phyloP scores from a whole-genome alignment of 1,140 invertebrate genomes.

The Drosophila melanica region DNA sequence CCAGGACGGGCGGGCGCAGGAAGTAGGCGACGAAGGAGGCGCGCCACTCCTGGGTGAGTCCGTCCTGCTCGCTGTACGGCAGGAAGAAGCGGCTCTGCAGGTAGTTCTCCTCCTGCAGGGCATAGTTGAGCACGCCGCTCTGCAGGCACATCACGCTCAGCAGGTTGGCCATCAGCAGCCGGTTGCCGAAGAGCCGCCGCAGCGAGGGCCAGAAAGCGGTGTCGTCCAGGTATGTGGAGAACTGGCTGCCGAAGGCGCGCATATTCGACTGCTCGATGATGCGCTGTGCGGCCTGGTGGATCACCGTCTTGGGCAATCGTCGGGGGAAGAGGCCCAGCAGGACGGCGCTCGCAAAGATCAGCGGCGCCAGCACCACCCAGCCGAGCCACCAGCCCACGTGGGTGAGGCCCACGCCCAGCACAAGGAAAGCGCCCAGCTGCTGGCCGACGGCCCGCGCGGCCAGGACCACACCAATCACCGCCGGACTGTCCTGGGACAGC shows the following conservation, averaged over 20 bases:
- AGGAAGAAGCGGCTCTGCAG: constrained; percentile 86
- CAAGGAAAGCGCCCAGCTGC: constrained; percentile 79
- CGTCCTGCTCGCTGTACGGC: constrained; percentile 85
- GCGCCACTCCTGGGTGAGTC: constrained; percentile 85
- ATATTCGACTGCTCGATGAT: constrained; percentile 77
- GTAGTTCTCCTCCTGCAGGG: constrained; percentile 85
- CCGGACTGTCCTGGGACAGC: constrained; percentile 85
- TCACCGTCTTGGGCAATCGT: constrained; percentile 85
- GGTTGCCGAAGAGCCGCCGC: constrained; percentile 86
- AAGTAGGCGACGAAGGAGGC: constrained; percentile 85
- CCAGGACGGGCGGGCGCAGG: constrained; percentile 87
- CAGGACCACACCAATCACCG: constrained; percentile 66
- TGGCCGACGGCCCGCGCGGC: constrained; percentile 73
- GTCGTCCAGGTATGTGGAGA: constrained; percentile 77
- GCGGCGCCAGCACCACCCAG: constrained; percentile 86
- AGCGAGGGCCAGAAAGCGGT: constrained; percentile 85
- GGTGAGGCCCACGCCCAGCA: constrained; percentile 66
- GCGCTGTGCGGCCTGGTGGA: constrained; percentile 85
- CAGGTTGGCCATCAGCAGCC: constrained; percentile 86
- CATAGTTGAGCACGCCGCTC: constrained; percentile 86
- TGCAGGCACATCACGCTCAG: constrained; percentile 86
- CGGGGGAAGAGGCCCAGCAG: constrained; percentile 86
- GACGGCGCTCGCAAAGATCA: constrained; percentile 85
- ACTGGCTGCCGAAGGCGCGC: constrained; percentile 65
- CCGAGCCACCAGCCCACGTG: constrained; percentile 85